Base-by-base conservation (phyloP, 2,888 invertebrate genomes). In the Pelosia muscerda region DNA sequence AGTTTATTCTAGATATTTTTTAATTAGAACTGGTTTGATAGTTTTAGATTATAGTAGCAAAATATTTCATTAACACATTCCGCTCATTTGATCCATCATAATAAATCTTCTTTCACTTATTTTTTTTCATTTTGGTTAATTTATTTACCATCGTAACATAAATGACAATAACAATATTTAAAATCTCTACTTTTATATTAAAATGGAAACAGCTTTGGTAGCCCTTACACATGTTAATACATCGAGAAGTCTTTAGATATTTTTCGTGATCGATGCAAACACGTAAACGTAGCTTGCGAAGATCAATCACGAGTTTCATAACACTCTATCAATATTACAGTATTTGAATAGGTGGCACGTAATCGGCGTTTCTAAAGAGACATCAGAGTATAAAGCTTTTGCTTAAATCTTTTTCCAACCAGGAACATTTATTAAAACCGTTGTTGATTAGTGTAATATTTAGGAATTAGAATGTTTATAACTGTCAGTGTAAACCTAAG, bases 301-400 rank as follows among this genome's bases (percentile, higher is more conserved):
- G 73, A 81, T 80, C 76, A 79, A 80, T 79, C 78, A 78, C 74
- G 78, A 78, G 67, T 81, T 76, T 80, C 70, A 78, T 80, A 76
- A 75, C 76, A 75, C 71, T 75, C 78, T 74, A 81, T 79, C 71
- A 76, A 79, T 81, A 76, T 79, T 69, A 71, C 65, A 81, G 71
- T 78, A 80, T 80, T 78, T 76, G 69, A 75, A 64, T 79, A 74
- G 68, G 71, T 76, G 68, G 60, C 62, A 63, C 74, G 66, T 70
- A 34, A 57, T 66, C 34, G 38, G 56, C 23, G 61, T 69, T 68
- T 64, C 56, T 54, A 57, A 25, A 54, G 60, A 71, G 68, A 68
- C 71, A 75, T 63, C 63, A 10, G n/a, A 6, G 22, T 63, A 23
- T n/a, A 57, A 25, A 58, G 63, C 22, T 69, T 25, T 26, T 49